Conservation (phyloP, 2,888 invertebrate species). For the Apantesis nais region DNA sequence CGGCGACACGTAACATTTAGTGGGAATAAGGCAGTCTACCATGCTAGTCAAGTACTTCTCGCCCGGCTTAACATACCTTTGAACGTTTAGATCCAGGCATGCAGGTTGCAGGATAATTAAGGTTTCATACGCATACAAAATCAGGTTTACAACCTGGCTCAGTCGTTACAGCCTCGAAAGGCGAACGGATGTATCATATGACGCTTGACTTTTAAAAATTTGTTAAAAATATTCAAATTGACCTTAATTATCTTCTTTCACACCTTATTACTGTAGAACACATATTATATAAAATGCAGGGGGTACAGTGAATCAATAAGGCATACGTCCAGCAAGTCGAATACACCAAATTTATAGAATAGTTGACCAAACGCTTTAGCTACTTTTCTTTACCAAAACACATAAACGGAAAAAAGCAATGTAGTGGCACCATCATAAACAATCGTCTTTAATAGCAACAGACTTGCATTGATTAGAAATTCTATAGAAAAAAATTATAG, state of each 20-base stretch:
- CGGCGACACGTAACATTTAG: slow-evolving; percentile 1
- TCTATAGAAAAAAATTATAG: not conserved
- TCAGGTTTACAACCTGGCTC: not conserved
- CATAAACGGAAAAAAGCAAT: not conserved
- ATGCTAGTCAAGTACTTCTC: slow-evolving; percentile 13
- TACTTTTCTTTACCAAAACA: slow-evolving; percentile 9
- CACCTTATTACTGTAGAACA: slow-evolving; percentile 15
- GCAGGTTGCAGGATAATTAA: slow-evolving; percentile 17
- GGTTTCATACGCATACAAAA: slow-evolving; percentile 1
- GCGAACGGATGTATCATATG: not conserved
- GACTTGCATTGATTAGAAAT: not conserved
- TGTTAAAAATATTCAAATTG: slow-evolving; percentile 21
- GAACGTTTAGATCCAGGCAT: slow-evolving; percentile 11
- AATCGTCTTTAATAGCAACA: not conserved
- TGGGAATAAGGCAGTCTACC: slow-evolving; percentile 19
- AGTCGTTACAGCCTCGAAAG: not conserved
- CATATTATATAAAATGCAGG: slow-evolving; percentile 15
- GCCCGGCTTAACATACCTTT: slow-evolving; percentile 14
- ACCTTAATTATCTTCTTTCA: slow-evolving; percentile 23
- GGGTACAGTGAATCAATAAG: slow-evolving; percentile 11
- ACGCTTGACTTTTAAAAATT: not conserved
- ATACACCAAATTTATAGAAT: slow-evolving; percentile 2
- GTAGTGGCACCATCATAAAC: not conserved
- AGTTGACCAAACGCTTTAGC: slow-evolving; percentile 10
- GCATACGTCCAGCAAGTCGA: slow-evolving; percentile 13